Base-by-base conservation (phyloP, 2,113 vertebrate genomes). In the Ophiodon elongatus region DNA sequence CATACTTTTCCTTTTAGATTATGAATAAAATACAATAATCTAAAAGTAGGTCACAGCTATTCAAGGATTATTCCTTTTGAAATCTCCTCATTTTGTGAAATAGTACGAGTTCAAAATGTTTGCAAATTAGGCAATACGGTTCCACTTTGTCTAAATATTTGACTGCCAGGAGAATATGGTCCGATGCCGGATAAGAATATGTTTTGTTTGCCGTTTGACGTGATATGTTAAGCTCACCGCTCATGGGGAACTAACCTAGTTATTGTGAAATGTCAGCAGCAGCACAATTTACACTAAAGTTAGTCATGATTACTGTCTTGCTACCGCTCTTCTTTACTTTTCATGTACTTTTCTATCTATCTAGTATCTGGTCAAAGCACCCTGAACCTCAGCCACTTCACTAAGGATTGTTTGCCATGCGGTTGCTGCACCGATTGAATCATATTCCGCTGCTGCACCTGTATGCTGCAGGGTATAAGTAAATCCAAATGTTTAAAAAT, bases 401-500 rank as follows among this genome's bases (percentile, higher is more conserved):
- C 15, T 47, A 45, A 39, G 70, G 56, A 73, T 37, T 37, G 23
- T 57, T 65, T 73, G 13, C 39, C 37, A 35, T 84, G 57, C 76
- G 6, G 15, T 35, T 60, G 31, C 27, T 52, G 23, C 23, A 17
- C 23, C 8, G 29, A 57, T 72, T 11, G 7, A 21, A 64, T 23
- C 15, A n/a, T 9, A 41, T 43, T 50, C 68, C 73, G 27, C 35
- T 67, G 54, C 39, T 56, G 69, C 35, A 43, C 25, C 66, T 41
- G n/a, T 54, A 25, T 23, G 39, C 6, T 7, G 6, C n/a, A 25
- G 8, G 73, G 2, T 69, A 19, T 52, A 10, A 76, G 25, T 73
- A 52, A 73, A 63, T 63, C 62, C 13, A 76, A 25, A 70, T 66
- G 7, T 73, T 77, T 17, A 43, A 73, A 70, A 45, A 50, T 27